Evolutionary conservation across 2,113 vertebrate species (phyloP).

Genomic region (Antigone vipio): DNA sequence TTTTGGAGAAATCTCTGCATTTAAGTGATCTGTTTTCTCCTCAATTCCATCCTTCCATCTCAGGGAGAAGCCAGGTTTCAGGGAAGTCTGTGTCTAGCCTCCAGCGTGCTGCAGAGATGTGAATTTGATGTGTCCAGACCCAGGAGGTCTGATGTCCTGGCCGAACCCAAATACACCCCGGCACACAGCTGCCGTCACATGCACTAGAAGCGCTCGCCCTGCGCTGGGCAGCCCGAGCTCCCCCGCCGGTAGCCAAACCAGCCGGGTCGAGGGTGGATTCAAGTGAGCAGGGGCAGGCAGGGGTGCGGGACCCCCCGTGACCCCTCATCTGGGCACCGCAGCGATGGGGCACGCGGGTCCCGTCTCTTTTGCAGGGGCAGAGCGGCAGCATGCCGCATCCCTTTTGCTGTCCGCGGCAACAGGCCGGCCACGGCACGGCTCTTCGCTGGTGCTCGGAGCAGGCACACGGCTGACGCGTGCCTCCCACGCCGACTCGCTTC

Average conservation of each 20-base stretch:
- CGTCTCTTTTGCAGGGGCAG: not conserved
- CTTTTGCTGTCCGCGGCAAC: not conserved
- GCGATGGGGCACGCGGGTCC: accelerated
- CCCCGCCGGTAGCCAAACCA: not conserved
- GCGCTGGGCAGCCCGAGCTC: not conserved
- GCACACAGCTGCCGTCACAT: not conserved
- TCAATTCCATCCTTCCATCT: not conserved
- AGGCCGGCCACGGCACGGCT: accelerated
- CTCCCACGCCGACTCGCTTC: not conserved
- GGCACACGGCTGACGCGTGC: accelerated
- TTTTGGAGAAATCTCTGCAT: not conserved
- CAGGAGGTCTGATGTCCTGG: not conserved
- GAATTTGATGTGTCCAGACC: not conserved
- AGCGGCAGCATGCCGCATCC: not conserved
- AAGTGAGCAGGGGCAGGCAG: not conserved
- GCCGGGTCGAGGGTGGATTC: accelerated
- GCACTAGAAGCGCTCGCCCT: not conserved
- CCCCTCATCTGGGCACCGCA: not conserved
- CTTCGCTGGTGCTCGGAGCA: not conserved
- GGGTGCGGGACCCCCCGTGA: accelerated
- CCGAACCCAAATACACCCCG: accelerated
- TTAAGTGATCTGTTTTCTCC: not conserved
- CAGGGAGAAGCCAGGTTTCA: not conserved
- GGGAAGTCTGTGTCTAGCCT: not conserved
- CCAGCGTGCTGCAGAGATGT: accelerated